Percentiles rank a stretch among this genome's conserved stretches.
Conservation (phyloP, 2,797 vertebrate genomes). For the Macropus fuliginosus region DNA sequence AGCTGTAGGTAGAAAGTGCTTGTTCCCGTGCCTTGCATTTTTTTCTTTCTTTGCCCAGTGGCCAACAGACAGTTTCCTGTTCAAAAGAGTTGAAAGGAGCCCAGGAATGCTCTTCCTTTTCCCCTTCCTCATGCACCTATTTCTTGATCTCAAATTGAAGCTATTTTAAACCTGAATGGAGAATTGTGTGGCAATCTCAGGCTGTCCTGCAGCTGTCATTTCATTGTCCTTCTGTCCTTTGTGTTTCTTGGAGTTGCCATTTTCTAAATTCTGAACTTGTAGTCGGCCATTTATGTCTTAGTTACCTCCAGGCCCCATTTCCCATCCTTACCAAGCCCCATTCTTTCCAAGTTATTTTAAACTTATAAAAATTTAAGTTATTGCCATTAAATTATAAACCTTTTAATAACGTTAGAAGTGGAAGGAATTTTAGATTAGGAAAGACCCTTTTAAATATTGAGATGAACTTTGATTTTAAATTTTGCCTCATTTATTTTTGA, state of each 20-base stretch:
- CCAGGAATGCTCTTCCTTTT: not conserved
- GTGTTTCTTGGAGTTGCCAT: not conserved
- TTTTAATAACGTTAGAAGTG: not conserved
- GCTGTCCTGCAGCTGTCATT: not conserved
- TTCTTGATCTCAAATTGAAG: not conserved
- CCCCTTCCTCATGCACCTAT: not conserved
- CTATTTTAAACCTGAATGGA: not conserved
- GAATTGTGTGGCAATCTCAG: not conserved
- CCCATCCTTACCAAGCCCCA: not conserved
- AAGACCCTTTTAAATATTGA: not conserved
- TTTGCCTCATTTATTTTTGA: not conserved
- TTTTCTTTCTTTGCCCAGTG: not conserved
- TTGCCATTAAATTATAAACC: not conserved
- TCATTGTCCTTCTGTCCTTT: not conserved
- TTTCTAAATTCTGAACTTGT: not conserved
- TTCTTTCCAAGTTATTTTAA: not conserved
- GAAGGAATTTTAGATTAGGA: not conserved
- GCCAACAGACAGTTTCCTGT: not conserved
- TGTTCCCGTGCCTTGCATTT: not conserved
- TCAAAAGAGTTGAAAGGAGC: not conserved
- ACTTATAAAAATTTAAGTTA: not conserved
- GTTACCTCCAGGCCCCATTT: not conserved
- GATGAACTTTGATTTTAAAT: not conserved
- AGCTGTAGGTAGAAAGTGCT: not conserved
- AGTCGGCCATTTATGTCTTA: not conserved